A percentile compares a stretch with the other conserved stretches of the same genome.
Conservation (phyloP, 1,140 invertebrate genomes). For the Lepidostoma basale region DNA sequence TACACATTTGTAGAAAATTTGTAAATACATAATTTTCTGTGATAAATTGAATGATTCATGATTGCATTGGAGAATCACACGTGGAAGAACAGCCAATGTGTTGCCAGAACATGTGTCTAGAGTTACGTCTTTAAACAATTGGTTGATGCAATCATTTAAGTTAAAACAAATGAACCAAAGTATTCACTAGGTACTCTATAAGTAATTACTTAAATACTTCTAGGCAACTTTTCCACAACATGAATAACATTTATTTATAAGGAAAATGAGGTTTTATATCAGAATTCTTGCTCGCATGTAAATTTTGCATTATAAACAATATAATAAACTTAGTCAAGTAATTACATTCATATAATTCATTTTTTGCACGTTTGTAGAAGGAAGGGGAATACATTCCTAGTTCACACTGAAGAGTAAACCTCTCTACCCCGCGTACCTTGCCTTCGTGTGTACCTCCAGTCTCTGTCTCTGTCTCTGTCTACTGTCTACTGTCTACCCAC, state of each 20-base stretch:
- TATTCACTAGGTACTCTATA: conserved; percentile 63
- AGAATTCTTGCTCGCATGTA: conserved; percentile 64
- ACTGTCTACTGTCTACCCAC: background rate
- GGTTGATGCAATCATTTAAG: conserved; percentile 45
- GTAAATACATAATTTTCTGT: conserved; percentile 65
- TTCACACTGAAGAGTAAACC: conserved; percentile 23
- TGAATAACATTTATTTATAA: conserved; percentile 61
- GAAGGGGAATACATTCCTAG: conserved; percentile 29
- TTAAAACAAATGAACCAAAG: conserved; percentile 59
- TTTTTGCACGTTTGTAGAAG: conserved; percentile 40
- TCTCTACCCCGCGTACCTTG: background rate
- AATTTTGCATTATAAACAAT: conserved; percentile 55
- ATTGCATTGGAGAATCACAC: conserved; percentile 58
- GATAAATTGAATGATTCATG: conserved; percentile 62
- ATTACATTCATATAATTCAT: conserved; percentile 38
- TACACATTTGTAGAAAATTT: conserved; percentile 54
- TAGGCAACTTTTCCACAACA: conserved; percentile 63
- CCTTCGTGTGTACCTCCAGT: background rate
- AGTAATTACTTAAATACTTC: conserved; percentile 63
- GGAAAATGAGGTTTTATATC: conserved; percentile 63
- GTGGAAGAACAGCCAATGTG: conserved; percentile 32
- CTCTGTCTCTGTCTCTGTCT: background rate
- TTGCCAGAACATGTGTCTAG: conserved; percentile 37
- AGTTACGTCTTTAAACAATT: conserved; percentile 30
- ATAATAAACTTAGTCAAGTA: conserved; percentile 32